Base-by-base conservation (phyloP, 2,113 vertebrate species). In the Chrysochloris asiatica region DNA sequence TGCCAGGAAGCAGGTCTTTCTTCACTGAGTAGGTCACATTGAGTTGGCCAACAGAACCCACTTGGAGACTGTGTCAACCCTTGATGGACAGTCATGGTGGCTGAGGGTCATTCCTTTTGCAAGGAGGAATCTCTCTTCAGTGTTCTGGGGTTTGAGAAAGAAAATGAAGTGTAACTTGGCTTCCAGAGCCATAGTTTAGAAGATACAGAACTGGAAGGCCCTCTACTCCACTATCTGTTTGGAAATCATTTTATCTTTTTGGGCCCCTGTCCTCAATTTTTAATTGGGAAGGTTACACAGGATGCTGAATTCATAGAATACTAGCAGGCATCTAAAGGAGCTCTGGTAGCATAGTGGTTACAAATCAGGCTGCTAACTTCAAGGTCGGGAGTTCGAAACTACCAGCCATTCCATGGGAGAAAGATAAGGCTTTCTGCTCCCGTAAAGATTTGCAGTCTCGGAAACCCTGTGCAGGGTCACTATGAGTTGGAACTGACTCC, bases 1-100 rank as follows among this genome's bases (percentile, higher is more conserved):
- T 96, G 93, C 92, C 96, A 96, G 94, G 79, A 91, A 95, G 90
- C 87, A 14, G 2, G 94, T 92, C 90, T 97, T 96, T 97, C 84
- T 93, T 97, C 95, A 96, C 83, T 63, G 71, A 97, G 94, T 96
- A 93, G 95, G 92, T 95, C 63, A 85, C 84, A 79, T 80, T 54
- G 56, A 95, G 61, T 90, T 88, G 92, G 90, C 90, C 95, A 95
- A 95, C 85, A 93, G 96, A 97, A 96, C 73, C 81, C 88, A 72
- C 28, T 59, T 17, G 2, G 59, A 92, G 72, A 14, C 28, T 6
- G 0, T 21, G 30, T 67, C 77, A 19, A 65, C 24, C 19, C 33
- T 45, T 72, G 4, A 30, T 47, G 65, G 26, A 63, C 28, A 52
- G 43, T 77, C 50, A 4, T 38, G 0, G 0, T 24, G 19, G 33